These are phyloP conservation scores for Cryptomyrus ogoouensis DNA, from an alignment of 2,113 vertebrate genomes.

Conservation along the genomic window DNA sequence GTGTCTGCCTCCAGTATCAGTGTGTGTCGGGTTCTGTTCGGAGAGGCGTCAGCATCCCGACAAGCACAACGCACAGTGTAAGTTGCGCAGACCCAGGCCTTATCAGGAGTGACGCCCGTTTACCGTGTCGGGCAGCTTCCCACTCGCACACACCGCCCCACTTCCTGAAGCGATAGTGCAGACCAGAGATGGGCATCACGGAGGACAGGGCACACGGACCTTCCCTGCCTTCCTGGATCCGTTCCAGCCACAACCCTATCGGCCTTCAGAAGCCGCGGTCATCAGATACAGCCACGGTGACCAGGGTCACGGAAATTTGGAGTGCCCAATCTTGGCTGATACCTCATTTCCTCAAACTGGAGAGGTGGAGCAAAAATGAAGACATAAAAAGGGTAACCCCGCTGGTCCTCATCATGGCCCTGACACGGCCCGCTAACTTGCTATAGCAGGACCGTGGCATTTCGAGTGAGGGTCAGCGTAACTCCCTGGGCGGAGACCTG, in stretches of 20 bases:
- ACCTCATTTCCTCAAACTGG: background rate
- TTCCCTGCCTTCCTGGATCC: constrained; percentile 49
- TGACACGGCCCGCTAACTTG: background rate
- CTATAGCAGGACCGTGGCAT: background rate
- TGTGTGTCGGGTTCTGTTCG: background rate
- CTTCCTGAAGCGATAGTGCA: constrained; percentile 46
- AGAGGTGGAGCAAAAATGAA: constrained; percentile 23
- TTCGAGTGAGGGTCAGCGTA: background rate
- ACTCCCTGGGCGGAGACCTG: background rate
- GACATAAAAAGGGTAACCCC: background rate
- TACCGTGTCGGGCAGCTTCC: constrained; percentile 47
- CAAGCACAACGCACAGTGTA: constrained; percentile 51
- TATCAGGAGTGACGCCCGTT: constrained; percentile 49
- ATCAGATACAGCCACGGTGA: constrained; percentile 24
- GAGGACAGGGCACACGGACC: constrained; percentile 45
- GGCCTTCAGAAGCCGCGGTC: constrained; percentile 38
- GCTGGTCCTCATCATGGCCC: background rate
- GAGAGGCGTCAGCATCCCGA: constrained; percentile 23
- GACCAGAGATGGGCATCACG: constrained; percentile 39
- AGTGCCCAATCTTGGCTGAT: background rate
- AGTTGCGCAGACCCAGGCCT: constrained; percentile 38
- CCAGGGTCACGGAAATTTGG: constrained; percentile 22
- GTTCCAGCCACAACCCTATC: constrained; percentile 46
- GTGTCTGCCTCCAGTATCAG: background rate
- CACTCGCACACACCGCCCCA: constrained; percentile 49